These are phyloP conservation scores for Fundulus diaphanus DNA, from an alignment of 2,797 vertebrate species.

Conservation along the genomic window DNA sequence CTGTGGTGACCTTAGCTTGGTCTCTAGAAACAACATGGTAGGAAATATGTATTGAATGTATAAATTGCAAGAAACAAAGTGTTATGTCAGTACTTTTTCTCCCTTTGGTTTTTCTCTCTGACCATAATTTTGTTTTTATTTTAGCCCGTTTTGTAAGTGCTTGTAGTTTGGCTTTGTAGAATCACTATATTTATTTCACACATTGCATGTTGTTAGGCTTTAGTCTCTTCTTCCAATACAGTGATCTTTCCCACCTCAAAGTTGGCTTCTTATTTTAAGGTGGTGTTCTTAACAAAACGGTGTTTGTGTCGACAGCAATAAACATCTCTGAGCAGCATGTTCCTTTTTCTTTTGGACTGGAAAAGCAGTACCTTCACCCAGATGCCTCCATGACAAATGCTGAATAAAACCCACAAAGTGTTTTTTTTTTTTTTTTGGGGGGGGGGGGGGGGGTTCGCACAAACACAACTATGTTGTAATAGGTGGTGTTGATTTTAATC, in stretches of 20 bases:
- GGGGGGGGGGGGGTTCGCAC: too few species aligned
- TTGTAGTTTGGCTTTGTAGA: neutral
- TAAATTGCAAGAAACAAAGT: too few species aligned
- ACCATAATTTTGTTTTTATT: neutral
- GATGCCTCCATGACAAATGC: neutral
- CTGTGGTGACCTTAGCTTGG: neutral
- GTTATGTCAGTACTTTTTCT: neutral
- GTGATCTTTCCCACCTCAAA: neutral
- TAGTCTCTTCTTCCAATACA: neutral
- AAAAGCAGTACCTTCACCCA: neutral
- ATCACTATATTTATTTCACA: neutral
- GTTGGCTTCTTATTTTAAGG: neutral
- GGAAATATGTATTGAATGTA: neutral
- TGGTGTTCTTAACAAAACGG: neutral
- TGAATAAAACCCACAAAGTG: neutral
- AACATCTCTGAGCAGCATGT: neutral
- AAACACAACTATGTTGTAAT: neutral
- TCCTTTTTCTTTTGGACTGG: neutral
- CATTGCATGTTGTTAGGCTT: neutral
- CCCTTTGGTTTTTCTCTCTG: neutral
- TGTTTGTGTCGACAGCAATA: neutral
- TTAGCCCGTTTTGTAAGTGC: neutral
- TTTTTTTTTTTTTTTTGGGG: too few species aligned
- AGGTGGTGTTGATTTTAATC: slow-evolving; percentile 18
- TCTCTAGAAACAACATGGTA: neutral